Base-by-base conservation (phyloP, 2,797 vertebrate species). In the Platyrinchus mystaceus region DNA sequence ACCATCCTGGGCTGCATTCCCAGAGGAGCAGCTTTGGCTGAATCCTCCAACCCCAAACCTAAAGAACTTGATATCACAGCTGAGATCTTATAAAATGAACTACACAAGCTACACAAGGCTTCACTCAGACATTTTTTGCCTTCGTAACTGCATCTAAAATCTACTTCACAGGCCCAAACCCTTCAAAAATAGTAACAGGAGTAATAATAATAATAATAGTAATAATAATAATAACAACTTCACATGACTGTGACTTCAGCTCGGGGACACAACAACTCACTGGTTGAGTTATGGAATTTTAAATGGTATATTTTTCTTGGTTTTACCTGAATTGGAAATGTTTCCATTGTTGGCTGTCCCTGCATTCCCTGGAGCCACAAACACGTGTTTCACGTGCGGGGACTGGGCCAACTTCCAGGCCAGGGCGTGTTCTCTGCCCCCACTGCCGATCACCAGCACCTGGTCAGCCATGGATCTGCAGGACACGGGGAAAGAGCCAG, bases 341-440 rank as follows among this genome's bases (percentile, higher is more conserved):
- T 99, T 99, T 6, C 97, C 98, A 18, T 80, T 96, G 90, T 60
- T 95, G 17, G 98, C 98, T 4, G 99, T 99, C 75, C 99, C 99
- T 1, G 99, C 99, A 23, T 99, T 99, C 3, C 99, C 99, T 4
- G 99, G 99, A 12, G 99, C 98, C 30, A 99, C 99, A 84, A 98
- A 97, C 20, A 99, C 98, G 23, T 99, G 98, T 91, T 98, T 98
- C 52, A 99, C 82, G 6, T 96, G 98, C 2, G 97, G 94, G 2
- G 99, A 99, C 97, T 99, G 99, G 22, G 99, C 98, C 97, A 99
- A 77, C 90, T 99, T 99, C 99, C 99, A 99, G 34, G 99, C 99
- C 93, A 99, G 95, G 0, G 98, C 97, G 5, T 99, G 99, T 74
- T 99, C 99, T 79, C 99, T 98, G 13, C 98, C 99, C 0, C 99